Evolutionary conservation across 2,888 invertebrate species (phyloP), one percentile per base, ranked within the genome.

Genomic region (Orthosia incerta): DNA sequence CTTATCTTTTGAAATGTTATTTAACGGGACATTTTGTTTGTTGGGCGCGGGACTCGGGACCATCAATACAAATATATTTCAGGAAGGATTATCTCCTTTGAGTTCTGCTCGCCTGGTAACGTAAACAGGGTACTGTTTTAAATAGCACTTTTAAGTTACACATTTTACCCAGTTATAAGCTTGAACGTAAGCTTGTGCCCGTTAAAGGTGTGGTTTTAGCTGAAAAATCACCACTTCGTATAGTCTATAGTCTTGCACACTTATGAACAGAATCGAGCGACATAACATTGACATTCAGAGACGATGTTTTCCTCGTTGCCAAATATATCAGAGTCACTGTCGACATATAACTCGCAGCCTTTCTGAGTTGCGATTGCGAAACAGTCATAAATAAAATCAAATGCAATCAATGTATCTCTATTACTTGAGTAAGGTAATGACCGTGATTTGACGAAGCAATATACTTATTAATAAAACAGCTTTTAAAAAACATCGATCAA

Each of bases 11-110:
- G 83, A 87, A 87, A 87, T 80, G 86, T 86, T 86, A 86, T 86
- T 86, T 86, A 85, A 87, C 83, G 79, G 80, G 85, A 87, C 83
- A 85, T 87, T 87, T 82, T 85, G 85, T 83, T 86, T 82, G 85
- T 74, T 71, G 76, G 84, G 76, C 64, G 60, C 60, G 60, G 59
- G 70, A 60, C 18, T 65, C 16, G 26, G 55, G 46, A 31, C 66
- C 67, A 55, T 80, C 60, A 70, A 83, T 71, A 81, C 74, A 74
- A 74, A 74, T 83, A 80, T 71, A 80, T 74, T 81, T 80, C 55
- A 56, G 81, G 56, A 80, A 77, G 56, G 70, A 71, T 74, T 83
- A 74, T 74, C 61, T 68, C 57, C 60, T 57, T 64, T 39, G 31
- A 60, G 45, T 56, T 62, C 7, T 20, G 46, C 1, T 55, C 55